These are phyloP conservation scores for Sialis fuliginosa DNA, from an alignment of 2,888 invertebrate species.

Conservation along the genomic window DNA sequence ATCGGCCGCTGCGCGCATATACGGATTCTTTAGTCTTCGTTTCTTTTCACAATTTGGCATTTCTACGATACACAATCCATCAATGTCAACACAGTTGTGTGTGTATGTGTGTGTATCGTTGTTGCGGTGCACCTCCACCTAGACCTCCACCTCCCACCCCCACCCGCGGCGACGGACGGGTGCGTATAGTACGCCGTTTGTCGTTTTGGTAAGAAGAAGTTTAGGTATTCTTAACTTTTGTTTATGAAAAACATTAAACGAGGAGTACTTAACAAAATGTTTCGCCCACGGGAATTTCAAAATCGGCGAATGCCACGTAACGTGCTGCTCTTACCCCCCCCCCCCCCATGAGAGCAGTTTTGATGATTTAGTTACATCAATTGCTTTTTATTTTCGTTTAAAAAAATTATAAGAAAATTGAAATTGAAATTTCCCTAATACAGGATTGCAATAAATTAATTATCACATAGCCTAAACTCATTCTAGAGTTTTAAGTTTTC, in stretches of 20 bases:
- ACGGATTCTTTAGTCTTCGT: constrained; percentile 18
- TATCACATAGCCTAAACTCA: no score
- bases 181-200: not conserved
- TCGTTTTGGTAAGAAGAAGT: not conserved
- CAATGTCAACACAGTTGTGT: constrained; percentile 24
- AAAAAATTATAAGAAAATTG: no score
- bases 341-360: no score
- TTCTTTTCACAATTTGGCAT: constrained; percentile 33
- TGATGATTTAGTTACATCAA: no score
- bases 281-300: no score
- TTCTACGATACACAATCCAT: constrained; percentile 32
- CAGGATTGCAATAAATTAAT: no score
- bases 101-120: constrained; percentile 24
- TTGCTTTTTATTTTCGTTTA: no score
- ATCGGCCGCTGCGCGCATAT: not conserved
- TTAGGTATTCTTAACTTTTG: not conserved
- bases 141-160: constrained; percentile 16
- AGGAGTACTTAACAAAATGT: no score
- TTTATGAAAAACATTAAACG: not conserved
- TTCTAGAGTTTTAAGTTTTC: no score
- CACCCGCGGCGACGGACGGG: constrained; percentile 18
- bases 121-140: constrained; percentile 19
- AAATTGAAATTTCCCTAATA: no score
- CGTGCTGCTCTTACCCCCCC: no score
- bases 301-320: no score